phyloP scores from a whole-genome alignment of 2,113 vertebrate species.

The Toxotes jaculatrix region DNA sequence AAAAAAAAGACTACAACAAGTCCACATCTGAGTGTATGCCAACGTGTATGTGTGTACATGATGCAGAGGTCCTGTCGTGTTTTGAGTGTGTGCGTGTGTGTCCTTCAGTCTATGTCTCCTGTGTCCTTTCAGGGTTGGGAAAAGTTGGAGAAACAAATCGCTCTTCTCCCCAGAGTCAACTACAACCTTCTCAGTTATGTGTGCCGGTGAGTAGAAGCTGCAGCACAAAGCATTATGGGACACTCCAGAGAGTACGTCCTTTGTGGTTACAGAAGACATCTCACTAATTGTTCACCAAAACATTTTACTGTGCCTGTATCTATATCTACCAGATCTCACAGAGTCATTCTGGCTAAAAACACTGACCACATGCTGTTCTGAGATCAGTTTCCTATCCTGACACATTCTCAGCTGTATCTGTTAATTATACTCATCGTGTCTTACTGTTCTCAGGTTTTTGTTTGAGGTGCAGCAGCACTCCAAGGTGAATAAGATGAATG shows the following conservation, averaged over 20 bases:
- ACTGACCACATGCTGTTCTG: not conserved
- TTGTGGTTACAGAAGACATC: not conserved
- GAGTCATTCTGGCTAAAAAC: not conserved
- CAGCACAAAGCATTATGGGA: constrained; percentile 1
- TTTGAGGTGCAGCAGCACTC: constrained; percentile 92
- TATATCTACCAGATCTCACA: not conserved
- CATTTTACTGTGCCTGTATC: not conserved
- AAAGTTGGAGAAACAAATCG: constrained; percentile 89
- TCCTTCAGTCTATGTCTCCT: not conserved
- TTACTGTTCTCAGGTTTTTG: constrained; percentile 87
- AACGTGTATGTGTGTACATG: not conserved
- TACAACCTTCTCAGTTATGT: constrained; percentile 96
- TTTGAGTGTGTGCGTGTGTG: not conserved
- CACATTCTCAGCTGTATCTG: not conserved
- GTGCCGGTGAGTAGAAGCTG: constrained; percentile 88
- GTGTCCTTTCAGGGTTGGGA: constrained; percentile 84
- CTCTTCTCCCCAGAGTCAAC: constrained; percentile 89
- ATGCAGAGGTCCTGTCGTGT: not conserved
- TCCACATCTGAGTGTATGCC: not conserved
- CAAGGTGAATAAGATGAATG: constrained; percentile 95
- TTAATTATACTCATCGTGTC: not conserved
- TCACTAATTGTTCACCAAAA: not conserved
- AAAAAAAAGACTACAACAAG: not conserved
- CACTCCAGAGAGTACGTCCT: not conserved
- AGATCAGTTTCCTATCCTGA: not conserved